Evolutionary conservation across 2,797 vertebrate genomes (phyloP).

Genomic region (Enteromius anoplus): DNA sequence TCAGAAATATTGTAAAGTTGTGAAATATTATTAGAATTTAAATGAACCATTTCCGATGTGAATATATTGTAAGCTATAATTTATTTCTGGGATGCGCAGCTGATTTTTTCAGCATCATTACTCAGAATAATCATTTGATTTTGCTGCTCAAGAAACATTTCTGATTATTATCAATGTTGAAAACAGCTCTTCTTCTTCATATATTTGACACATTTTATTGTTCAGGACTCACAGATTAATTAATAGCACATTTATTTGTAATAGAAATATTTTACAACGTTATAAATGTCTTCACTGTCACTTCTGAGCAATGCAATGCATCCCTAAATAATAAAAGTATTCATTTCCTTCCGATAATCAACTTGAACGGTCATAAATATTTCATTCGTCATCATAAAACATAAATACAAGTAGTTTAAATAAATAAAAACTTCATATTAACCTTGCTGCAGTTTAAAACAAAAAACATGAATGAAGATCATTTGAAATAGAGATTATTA

Average conservation of each 20-base stretch:
- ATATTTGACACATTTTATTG: neutral
- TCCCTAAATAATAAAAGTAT: neutral
- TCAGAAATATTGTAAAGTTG: neutral
- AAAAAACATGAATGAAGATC: neutral
- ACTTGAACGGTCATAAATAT: neutral
- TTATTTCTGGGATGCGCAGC: neutral
- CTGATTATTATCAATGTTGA: neutral
- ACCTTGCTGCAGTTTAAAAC: neutral
- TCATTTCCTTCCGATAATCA: neutral
- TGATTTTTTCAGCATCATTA: neutral
- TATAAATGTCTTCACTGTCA: neutral
- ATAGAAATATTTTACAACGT: neutral
- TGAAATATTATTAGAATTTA: neutral
- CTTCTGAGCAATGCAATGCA: neutral
- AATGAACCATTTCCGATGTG: rapidly evolving
- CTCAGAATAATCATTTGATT: neutral
- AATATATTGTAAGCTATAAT: neutral
- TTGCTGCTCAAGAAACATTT: neutral
- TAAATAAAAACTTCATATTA: neutral
- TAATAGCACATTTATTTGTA: neutral
- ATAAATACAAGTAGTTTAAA: neutral
- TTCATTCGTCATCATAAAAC: neutral
- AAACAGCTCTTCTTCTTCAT: neutral
- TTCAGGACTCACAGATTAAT: neutral
- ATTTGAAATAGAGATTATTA: neutral